Base-by-base conservation (phyloP, 2,797 vertebrate species). In the Nannoperca obscura region DNA sequence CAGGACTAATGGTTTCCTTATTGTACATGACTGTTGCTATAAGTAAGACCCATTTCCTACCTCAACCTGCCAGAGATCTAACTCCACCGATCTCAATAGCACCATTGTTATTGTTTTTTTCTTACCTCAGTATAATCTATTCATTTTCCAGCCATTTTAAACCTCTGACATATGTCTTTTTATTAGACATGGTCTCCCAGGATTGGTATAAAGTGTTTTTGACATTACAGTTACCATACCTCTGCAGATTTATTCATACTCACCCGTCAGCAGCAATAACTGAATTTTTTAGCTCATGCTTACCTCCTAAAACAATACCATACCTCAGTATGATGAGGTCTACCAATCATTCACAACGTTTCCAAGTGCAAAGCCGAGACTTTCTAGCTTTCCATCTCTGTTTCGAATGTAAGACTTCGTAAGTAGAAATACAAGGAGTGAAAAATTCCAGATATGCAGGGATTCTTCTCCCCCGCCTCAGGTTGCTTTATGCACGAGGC, bases 1-100 rank as follows among this genome's bases (percentile, higher is more conserved):
- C 75, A 81, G 78, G 85, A 89, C 85, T 91, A 92, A 93, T 89
- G 89, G 81, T 89, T 94, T 92, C 90, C 87, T 90, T 89, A 91
- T 90, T 93, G 86, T 92, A 88, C 80, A 71, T 84, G 80, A 69
- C 74, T 89, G 77, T 72, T 82, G 65, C 84, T 89, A 89, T 85
- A 86, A 93, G 87, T 90, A 65, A 75, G 79, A 15, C 77, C 57
- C 22, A 54, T 75, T 78, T 84, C 69, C 80, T 76, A 54, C 63
- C 62, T 75, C 64, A 7, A 79, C 64, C 80, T 83, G 78, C 85
- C 82, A 68, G 40, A 67, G 57, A 53, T 59, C 68, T n/a, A 34
- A 59, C 82, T 71, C 74, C 62, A 57, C 63, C 76, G 58, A 81
- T 86, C 76, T 90, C 84, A 92, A 86, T 80, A 58, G 86, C 71